Evolutionary conservation across 2,888 invertebrate genomes (phyloP).

Genomic region (Hyles lineata): DNA sequence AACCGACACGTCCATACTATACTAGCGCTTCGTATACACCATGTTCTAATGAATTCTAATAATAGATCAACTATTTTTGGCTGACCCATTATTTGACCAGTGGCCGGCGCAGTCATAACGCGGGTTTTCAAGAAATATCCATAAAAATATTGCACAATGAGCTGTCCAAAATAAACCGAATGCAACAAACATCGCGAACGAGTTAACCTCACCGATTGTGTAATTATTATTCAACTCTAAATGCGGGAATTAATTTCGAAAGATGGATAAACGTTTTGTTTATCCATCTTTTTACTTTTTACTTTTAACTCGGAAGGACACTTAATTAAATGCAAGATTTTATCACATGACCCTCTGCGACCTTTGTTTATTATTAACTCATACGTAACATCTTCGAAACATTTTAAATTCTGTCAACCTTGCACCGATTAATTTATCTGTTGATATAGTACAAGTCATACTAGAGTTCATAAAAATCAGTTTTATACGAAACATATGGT

Average conservation of each 20-base stretch:
- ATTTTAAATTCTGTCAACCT: conserved; percentile 21
- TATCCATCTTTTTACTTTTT: no score
- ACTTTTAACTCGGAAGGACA: conserved; percentile 46
- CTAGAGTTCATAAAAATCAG: conserved; percentile 48
- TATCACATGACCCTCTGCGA: conserved; percentile 44
- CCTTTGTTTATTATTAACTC: conserved; percentile 46
- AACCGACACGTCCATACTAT: conserved; percentile 51
- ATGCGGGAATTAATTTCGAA: conserved; percentile 63
- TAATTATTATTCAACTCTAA: conserved; percentile 57
- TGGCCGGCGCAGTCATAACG: conserved; percentile 56
- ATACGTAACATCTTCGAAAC: conserved; percentile 15
- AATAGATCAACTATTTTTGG: conserved; percentile 71
- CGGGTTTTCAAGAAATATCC: conserved; percentile 65
- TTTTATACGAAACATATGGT: conserved; percentile 56
- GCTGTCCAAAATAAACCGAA: conserved; percentile 53
- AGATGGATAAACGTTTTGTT: conserved; percentile 61
- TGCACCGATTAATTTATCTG: conserved; percentile 33
- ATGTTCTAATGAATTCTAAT: conserved; percentile 73
- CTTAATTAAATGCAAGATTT: conserved; percentile 48
- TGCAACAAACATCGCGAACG: conserved; percentile 48
- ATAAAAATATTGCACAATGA: conserved; percentile 73
- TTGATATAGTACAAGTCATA: conserved; percentile 49
- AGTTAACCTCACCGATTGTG: conserved; percentile 58
- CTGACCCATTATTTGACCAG: conserved; percentile 73
- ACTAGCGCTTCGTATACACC: conserved; percentile 53